Base-by-base conservation (phyloP, 1,140 invertebrate species). In the Heliconius nattereri region DNA sequence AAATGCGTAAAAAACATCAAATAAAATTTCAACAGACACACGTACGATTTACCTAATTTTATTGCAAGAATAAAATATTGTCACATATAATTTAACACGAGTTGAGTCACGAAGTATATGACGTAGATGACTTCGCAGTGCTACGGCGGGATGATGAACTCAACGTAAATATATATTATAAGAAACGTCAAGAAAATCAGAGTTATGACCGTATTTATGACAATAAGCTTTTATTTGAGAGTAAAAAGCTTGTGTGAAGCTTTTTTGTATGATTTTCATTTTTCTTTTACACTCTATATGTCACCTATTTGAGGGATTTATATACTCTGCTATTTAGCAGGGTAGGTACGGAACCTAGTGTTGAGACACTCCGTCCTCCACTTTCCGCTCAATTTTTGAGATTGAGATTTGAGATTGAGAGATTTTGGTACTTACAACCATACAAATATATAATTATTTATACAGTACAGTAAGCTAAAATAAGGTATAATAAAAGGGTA, bases 71-170 rank as follows among this genome's bases (percentile, higher is more conserved):
- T 60, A 60, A 66, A 66, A 66, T 26, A 66, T 29, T 66, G 26
- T 29, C 60, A 66, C 60, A 29, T 66, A 13, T 66, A 66, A 66
- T 66, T 66, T 29, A 76, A 70, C 29, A 71, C 9, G 60, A 20
- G 60, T 20, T 76, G 75, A 76, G 8, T 76, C 75, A 76, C 35
- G 23, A 19, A 70, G 70, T 29, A n/a, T 26, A 66, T 26, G 23
- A 66, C 60, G 60, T 45, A 70, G 52, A 23, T 13, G 75, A 76
- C 9, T 76, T 37, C 66, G 75, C 37, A 60, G 60, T 70, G 71
- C 45, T 71, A 45, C 66, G 60, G 19, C 45, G 60, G 37, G 26
- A 76, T 76, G 75, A 76, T 66, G 75, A 76, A 32, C 60, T 66
- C 60, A 9, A 26, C 23, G 29, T 26, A 66, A 66, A 66, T 66